These are phyloP conservation scores for Cordylochernes scorpioides DNA, from an alignment of 2,888 invertebrate genomes.

Conservation along the genomic window DNA sequence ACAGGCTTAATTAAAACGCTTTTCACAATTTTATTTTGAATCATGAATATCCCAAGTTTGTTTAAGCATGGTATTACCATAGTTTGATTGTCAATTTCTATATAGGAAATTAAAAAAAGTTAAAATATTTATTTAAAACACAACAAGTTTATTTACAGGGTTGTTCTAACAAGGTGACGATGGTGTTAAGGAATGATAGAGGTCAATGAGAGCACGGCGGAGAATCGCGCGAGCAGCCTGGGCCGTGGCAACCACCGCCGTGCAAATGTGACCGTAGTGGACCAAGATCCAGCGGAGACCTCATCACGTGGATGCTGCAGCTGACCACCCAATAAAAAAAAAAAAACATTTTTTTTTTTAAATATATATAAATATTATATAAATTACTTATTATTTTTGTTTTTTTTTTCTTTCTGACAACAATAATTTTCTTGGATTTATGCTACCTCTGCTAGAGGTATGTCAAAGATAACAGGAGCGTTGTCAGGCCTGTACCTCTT, in stretches of 20 bases:
- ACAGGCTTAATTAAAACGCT: no score
- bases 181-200: conserved; percentile 11
- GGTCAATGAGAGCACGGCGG: conserved; percentile 6
- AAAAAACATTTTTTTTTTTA: no score
- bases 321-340: no score
- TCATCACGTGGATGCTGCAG: no score
- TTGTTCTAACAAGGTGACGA: background rate
- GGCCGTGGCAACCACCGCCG: conserved; percentile 7
- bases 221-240: conserved; percentile 6
- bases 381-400: no score
- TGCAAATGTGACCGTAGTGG: conserved; percentile 11
- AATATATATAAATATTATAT: no score
- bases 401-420: no score
- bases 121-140: background rate
- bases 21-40: background rate
- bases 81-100: background rate
- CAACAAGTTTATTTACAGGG: background rate
- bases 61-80: background rate
- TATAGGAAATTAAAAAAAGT: background rate
- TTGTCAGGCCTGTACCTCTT: conserved; percentile 47
- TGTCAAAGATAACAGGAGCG: conserved; percentile 51
- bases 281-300: conserved; percentile 10
- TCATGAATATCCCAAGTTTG: background rate
- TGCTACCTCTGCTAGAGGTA: conserved; percentile 24
- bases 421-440: no score